phyloP scores from a whole-genome alignment of 2,888 invertebrate species.

The Pimpla rufipes region DNA sequence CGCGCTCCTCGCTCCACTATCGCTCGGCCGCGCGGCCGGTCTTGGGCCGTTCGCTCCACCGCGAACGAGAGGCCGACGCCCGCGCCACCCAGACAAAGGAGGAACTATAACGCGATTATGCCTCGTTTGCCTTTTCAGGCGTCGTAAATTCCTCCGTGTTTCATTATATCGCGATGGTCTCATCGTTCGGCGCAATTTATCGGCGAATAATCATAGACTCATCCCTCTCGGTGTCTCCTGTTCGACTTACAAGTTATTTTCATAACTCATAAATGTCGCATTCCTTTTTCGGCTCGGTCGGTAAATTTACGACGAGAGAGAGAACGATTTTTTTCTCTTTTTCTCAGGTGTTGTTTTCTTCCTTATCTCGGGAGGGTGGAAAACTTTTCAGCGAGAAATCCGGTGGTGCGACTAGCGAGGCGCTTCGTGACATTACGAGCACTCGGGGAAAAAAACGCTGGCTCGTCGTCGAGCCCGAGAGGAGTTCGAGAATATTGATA shows the following conservation, averaged over 20 bases:
- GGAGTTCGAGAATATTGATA: slow-evolving; percentile 33
- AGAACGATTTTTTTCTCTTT: not conserved
- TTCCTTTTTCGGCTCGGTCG: slow-evolving; percentile 8
- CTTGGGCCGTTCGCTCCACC: slow-evolving; percentile 1
- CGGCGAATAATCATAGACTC: slow-evolving; percentile 33
- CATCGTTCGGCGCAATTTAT: slow-evolving; percentile 39
- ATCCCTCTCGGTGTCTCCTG: not conserved
- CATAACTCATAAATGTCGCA: slow-evolving; percentile 37
- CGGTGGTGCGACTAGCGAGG: not conserved
- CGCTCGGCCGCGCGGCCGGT: slow-evolving; percentile 41
- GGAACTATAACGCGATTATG: slow-evolving; percentile 32
- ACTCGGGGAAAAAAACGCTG: not conserved
- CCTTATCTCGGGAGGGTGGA: no score
- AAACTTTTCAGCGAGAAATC: not conserved
- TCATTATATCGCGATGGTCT: slow-evolving; percentile 22
- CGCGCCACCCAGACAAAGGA: slow-evolving; percentile 51
- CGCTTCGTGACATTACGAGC: not conserved
- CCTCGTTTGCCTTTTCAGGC: slow-evolving; percentile 40
- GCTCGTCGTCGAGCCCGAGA: slow-evolving; percentile 6
- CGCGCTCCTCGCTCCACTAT: slow-evolving; percentile 45
- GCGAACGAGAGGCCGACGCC: slow-evolving; percentile 44
- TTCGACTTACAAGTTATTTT: not conserved
- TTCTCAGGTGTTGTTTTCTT: not conserved
- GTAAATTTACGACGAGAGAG: slow-evolving; percentile 5
- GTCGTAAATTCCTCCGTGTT: slow-evolving; percentile 47